Percentiles rank a stretch among this genome's conserved stretches.
These are phyloP conservation scores for Tachypleus tridentatus DNA, from an alignment of 1,140 invertebrate genomes.

Conservation along the genomic window DNA sequence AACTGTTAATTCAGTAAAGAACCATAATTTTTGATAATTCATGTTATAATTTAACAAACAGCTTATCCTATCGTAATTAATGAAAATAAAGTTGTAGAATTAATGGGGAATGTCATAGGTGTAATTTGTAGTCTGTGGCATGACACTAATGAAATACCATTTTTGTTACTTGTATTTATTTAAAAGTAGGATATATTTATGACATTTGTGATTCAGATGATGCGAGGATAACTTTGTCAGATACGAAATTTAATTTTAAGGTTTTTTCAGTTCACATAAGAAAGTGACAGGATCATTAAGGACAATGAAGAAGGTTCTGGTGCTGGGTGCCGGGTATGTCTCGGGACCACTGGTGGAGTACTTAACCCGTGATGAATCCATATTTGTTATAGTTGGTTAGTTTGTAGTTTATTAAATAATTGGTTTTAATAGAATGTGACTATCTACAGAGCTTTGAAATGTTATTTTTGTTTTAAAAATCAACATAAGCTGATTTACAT, in stretches of 20 bases:
- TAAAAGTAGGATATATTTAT: not conserved
- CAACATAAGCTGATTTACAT: no score
- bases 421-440: no score
- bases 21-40: no score
- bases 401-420: slow-evolving; percentile 9
- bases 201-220: not conserved
- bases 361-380: slow-evolving; percentile 61
- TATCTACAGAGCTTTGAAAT: slow-evolving; percentile 11
- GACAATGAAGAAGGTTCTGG: slow-evolving; percentile 46
- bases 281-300: slow-evolving; percentile 15
- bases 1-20: no score
- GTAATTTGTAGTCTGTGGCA: no score
- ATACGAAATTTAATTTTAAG: not conserved
- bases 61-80: no score
- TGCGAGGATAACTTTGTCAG: not conserved
- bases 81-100: no score
- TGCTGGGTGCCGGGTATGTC: slow-evolving; percentile 92
- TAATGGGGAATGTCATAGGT: no score
- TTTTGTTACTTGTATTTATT: not conserved
- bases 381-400: slow-evolving; percentile 67
- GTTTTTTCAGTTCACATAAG: slow-evolving; percentile 19
- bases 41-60: no score
- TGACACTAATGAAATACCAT: not conserved
- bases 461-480: not conserved
- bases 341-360: slow-evolving; percentile 88